Conservation (phyloP, 2,888 invertebrate species). For the Brachyopa scutellaris region DNA sequence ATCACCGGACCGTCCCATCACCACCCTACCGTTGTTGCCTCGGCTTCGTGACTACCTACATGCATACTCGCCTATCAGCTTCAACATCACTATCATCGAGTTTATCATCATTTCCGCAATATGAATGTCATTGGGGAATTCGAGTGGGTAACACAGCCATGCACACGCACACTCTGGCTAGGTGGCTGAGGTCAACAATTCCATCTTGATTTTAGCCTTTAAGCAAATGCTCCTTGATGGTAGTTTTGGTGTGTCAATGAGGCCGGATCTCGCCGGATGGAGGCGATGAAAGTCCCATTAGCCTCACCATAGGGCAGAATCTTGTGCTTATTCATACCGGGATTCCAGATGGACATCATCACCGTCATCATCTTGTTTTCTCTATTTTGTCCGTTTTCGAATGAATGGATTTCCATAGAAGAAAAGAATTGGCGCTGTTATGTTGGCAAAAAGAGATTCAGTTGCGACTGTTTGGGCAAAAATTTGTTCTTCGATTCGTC, state of each 20-base stretch:
- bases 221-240: not conserved
- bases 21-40: too few relatives aligned
- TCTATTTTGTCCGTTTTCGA: not conserved
- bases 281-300: constrained; percentile 32
- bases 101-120: constrained; percentile 69
- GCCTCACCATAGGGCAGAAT: constrained; percentile 54
- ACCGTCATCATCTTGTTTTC: constrained; percentile 31
- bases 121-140: constrained; percentile 64
- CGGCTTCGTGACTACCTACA: too few relatives aligned
- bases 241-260: too few relatives aligned
- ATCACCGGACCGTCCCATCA: too few relatives aligned
- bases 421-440: too few relatives aligned
- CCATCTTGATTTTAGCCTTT: constrained; percentile 59
- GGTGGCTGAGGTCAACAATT: constrained; percentile 57
- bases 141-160: constrained; percentile 57
- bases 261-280: not conserved
- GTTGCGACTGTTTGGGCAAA: too few relatives aligned
- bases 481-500: too few relatives aligned
- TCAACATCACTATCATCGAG: constrained; percentile 52
- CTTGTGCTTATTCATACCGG: constrained; percentile 40
- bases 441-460: too few relatives aligned
- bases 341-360: constrained; percentile 43
- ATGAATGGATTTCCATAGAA: constrained; percentile 9
- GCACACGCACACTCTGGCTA: too few relatives aligned
- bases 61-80: constrained; percentile 47